These are phyloP conservation scores for Puntigrus tetrazona DNA, from an alignment of 2,113 vertebrate genomes.

Conservation along the genomic window DNA sequence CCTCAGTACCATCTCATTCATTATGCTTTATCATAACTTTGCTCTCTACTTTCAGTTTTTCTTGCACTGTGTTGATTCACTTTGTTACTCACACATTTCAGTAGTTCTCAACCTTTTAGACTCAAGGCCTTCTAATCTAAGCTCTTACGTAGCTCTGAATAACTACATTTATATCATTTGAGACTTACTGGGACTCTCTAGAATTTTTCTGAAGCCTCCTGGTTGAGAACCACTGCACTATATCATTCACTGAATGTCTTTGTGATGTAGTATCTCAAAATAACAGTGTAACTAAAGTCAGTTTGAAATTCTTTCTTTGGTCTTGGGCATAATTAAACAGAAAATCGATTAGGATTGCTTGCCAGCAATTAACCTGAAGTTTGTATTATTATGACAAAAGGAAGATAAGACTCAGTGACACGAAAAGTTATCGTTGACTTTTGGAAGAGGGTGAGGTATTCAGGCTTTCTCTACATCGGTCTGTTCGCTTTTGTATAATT, in stretches of 20 bases:
- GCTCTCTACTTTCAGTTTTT: not conserved
- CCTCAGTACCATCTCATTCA: not conserved
- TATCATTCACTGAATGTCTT: slow-evolving; percentile 42
- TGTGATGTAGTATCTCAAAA: slow-evolving; percentile 63
- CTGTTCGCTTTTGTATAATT: slow-evolving; percentile 37
- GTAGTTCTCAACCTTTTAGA: not conserved
- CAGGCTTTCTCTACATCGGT: slow-evolving; percentile 1
- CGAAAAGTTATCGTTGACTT: slow-evolving; percentile 28
- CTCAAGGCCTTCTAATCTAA: too few species aligned
- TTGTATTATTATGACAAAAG: slow-evolving; percentile 47
- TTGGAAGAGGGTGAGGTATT: slow-evolving; percentile 41
- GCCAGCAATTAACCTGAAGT: slow-evolving; percentile 58
- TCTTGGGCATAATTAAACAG: slow-evolving; percentile 59
- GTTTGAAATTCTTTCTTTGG: slow-evolving; percentile 53
- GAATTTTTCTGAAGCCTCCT: not conserved
- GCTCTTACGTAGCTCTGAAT: too few species aligned
- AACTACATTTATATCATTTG: not conserved
- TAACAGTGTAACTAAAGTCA: slow-evolving; percentile 40
- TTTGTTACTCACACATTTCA: not conserved
- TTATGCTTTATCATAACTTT: not conserved
- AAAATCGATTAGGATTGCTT: slow-evolving; percentile 60
- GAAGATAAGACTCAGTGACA: slow-evolving; percentile 46
- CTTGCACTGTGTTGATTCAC: not conserved
- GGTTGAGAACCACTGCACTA: not conserved
- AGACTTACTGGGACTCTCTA: not conserved